Percentiles rank a stretch among this genome's conserved stretches.
These are phyloP conservation scores for Hippocampus barbouri DNA, from an alignment of 2,113 vertebrate species.

Conservation along the genomic window DNA sequence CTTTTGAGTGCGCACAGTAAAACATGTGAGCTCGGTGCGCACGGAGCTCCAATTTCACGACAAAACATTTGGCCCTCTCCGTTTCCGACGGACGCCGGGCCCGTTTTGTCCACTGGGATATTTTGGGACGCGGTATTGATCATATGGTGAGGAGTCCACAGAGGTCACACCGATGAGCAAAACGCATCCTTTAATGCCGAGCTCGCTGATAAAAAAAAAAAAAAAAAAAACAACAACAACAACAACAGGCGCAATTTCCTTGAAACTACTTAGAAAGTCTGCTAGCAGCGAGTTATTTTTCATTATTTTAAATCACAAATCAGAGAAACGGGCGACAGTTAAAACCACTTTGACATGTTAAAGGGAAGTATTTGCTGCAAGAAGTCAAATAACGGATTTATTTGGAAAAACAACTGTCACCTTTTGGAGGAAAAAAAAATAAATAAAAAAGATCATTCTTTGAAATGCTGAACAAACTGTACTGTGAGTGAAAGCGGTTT, in stretches of 20 bases:
- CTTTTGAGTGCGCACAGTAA: constrained; percentile 14
- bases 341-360: neutral
- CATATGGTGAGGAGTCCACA: constrained; percentile 11
- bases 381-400: neutral
- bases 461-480: neutral
- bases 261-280: neutral
- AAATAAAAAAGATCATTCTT: neutral
- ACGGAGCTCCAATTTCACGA: constrained; percentile 19
- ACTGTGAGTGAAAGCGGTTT: neutral
- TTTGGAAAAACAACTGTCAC: neutral
- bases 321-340: neutral
- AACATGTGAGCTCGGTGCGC: constrained; percentile 24
- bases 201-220: neutral
- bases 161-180: constrained; percentile 44
- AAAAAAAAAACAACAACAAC: constrained; percentile 12
- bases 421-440: neutral
- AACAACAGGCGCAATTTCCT: constrained; percentile 40
- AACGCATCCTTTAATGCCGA: constrained; percentile 42
- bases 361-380: neutral
- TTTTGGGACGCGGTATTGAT: constrained; percentile 43
- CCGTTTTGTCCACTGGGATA: constrained; percentile 19
- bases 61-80: neutral
- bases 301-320: constrained; percentile 4
- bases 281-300: constrained; percentile 7
- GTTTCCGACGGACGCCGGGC: neutral